Conservation (phyloP, 2,113 vertebrate genomes). For the Rhineura floridana region DNA sequence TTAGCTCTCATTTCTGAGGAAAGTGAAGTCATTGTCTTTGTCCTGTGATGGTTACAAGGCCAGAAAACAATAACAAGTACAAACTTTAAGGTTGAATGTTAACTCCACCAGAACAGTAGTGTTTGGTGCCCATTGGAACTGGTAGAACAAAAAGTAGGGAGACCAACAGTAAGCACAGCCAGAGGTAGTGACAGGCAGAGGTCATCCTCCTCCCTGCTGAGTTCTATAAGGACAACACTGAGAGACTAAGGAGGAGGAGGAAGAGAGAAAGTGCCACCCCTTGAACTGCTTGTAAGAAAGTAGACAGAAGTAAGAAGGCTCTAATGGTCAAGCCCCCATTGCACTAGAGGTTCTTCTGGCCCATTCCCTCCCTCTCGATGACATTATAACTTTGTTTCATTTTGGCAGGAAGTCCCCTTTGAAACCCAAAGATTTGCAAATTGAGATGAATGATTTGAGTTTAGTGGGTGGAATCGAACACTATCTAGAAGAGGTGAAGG, state of each 20-base stretch:
- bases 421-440: background rate
- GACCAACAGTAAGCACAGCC: too few relatives aligned
- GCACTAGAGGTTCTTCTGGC: background rate
- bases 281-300: too few relatives aligned
- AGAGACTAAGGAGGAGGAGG: too few relatives aligned
- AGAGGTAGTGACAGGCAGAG: too few relatives aligned
- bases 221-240: too few relatives aligned
- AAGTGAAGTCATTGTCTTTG: background rate
- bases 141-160: too few relatives aligned
- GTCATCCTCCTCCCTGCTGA: too few relatives aligned
- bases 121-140: too few relatives aligned
- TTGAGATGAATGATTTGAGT: background rate
- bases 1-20: background rate
- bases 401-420: background rate
- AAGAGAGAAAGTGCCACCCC: too few relatives aligned
- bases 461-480: background rate
- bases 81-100: background rate
- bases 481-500: too few relatives aligned
- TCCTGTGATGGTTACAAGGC: background rate
- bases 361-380: background rate
- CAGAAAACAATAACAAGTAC: background rate
- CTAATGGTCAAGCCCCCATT: too few relatives aligned
- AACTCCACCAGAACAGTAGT: background rate
- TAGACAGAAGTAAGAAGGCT: too few relatives aligned
- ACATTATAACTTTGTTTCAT: background rate